A percentile compares a stretch with the other conserved stretches of the same genome.
Conservation (phyloP, 2,113 vertebrate genomes). For the Gorsachius goisagi region DNA sequence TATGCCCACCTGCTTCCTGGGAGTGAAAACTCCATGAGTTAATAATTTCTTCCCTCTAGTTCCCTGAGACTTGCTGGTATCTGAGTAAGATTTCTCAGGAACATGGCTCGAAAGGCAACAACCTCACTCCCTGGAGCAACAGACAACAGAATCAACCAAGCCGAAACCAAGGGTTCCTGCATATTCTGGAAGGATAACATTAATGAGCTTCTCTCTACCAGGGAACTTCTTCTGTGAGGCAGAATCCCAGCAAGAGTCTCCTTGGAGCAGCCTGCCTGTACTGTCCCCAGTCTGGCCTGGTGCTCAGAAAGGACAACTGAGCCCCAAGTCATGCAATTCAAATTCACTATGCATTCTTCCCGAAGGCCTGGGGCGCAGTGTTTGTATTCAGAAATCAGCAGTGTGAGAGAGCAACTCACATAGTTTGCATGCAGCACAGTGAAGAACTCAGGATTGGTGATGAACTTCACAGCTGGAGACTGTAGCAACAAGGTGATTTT, state of each 20-base stretch:
- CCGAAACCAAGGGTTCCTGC: neutral
- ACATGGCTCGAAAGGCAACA: neutral
- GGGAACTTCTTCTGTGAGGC: neutral
- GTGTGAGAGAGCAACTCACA: slow-evolving; percentile 71
- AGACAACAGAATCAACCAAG: neutral
- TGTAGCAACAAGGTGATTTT: slow-evolving; percentile 94
- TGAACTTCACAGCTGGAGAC: slow-evolving; percentile 96
- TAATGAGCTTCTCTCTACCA: neutral
- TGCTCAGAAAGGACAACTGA: neutral
- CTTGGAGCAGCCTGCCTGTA: neutral
- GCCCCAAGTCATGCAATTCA: neutral
- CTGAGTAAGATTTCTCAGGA: neutral
- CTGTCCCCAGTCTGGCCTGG: neutral
- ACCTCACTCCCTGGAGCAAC: neutral
- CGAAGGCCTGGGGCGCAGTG: accelerated
- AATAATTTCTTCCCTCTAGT: neutral
- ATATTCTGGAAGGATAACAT: neutral
- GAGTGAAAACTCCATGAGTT: neutral
- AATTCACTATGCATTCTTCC: neutral
- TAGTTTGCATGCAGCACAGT: slow-evolving; percentile 95
- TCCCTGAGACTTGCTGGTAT: neutral
- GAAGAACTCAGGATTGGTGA: slow-evolving; percentile 97
- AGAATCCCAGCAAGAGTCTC: neutral
- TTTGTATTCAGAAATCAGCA: neutral
- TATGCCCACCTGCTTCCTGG: neutral